Percentiles rank a stretch among this genome's conserved stretches.
Evolutionary conservation across 2,113 vertebrate species (phyloP).

Genomic region (Holacanthus passer): DNA sequence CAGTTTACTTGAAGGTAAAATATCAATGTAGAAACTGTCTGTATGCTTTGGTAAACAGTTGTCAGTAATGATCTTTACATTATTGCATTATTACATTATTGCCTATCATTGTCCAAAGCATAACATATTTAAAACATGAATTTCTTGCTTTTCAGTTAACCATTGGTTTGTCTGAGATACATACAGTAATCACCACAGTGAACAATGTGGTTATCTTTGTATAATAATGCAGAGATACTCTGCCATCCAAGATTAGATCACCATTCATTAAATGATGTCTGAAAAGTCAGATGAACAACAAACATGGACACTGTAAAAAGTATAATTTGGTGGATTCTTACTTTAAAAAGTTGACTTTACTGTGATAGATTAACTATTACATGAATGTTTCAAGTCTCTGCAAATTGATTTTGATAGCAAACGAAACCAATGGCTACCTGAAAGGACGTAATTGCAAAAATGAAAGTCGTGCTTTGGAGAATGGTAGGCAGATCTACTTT

Average conservation of each 20-base stretch:
- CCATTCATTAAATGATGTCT: background rate
- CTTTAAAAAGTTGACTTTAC: background rate
- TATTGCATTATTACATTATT: slow-evolving; percentile 17
- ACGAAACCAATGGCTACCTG: background rate
- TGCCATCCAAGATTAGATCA: background rate
- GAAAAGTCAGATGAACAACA: background rate
- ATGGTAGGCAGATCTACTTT: slow-evolving; percentile 46
- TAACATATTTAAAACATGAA: background rate
- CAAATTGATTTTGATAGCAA: background rate
- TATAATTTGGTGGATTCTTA: background rate
- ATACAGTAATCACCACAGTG: background rate
- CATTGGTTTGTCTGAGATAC: background rate
- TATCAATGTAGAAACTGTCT: background rate
- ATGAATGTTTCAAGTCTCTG: background rate
- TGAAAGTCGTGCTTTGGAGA: slow-evolving; percentile 52
- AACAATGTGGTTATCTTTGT: background rate
- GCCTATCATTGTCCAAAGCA: slow-evolving; percentile 49
- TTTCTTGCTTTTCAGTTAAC: background rate
- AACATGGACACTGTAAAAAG: background rate
- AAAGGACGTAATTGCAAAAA: slow-evolving; percentile 5
- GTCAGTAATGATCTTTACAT: slow-evolving; percentile 17
- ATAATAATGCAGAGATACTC: background rate
- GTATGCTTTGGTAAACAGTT: slow-evolving; percentile 44
- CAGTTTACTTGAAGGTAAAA: slow-evolving; percentile 9
- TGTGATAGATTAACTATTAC: background rate